Evolutionary conservation across 2,113 vertebrate species (phyloP), one percentile per base, ranked within the genome.

Genomic region (Sceloporus tristichus): DNA sequence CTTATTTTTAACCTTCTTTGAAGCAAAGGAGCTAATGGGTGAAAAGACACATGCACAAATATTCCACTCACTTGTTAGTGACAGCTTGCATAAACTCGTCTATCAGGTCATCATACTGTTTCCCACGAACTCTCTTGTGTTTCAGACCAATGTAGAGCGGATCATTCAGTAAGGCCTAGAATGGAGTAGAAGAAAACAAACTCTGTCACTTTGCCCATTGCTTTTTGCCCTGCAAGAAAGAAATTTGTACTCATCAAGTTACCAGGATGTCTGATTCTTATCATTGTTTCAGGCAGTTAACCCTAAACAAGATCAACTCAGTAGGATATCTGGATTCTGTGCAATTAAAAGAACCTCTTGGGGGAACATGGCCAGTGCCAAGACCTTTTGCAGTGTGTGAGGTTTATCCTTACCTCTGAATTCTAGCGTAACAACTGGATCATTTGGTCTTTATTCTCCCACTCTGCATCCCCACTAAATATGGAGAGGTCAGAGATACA

Each of bases 51-150:
- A 4, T 11, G 85, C 70, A 66, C 5, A 82, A 73, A 48, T 86
- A 66, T 76, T 81, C 86, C 92, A 96, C 98, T 97, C 96, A 99
- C 99, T 98, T 99, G 95, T 98, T 96, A 3, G 98, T 98, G 89
- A 98, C 98, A 0, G 98, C 99, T 96, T 98, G 97, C 99, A 99
- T 99, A 96, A 99, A 99, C 96, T 99, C 99, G 2, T 99, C 98
- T 80, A 99, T 92, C 90, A 99, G 97, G 0, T 98, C 98, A 29
- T 99, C 98, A 10, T 99, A 99, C 73, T 97, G 96, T 93, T 99
- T 98, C 89, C 98, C 99, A 89, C 98, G 94, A 82, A 99, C 96
- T 29, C 99, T 95, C 92, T 97, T 98, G 96, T 99, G 98, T 94
- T 98, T 99, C 95, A 99, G 97, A 86, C 99, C 99, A 11, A 99